Evolutionary conservation across 2,113 vertebrate species (phyloP).

Genomic region (Notarius lentiginosus): DNA sequence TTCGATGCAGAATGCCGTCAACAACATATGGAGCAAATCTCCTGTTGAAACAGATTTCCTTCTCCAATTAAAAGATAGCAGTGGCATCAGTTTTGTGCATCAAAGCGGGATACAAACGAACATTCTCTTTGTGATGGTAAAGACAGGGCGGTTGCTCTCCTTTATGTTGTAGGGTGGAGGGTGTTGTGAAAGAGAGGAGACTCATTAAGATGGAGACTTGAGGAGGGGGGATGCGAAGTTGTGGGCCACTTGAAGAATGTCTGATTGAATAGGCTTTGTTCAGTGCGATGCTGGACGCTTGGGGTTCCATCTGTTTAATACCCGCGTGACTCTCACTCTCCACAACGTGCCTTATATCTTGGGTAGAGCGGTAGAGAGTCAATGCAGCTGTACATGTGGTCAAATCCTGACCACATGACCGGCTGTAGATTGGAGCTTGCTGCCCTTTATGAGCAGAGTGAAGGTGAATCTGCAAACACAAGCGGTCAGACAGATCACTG

Average conservation of each 20-base stretch:
- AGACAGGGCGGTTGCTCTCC: slow-evolving; percentile 62
- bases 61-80: slow-evolving; percentile 1
- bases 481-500: slow-evolving; percentile 40
- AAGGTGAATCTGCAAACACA: slow-evolving; percentile 18
- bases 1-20: slow-evolving; percentile 56
- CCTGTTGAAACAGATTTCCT: slow-evolving; percentile 57
- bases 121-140: slow-evolving; percentile 72
- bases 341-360: background rate
- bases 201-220: slow-evolving; percentile 57
- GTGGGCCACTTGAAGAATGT: slow-evolving; percentile 56
- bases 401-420: background rate
- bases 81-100: slow-evolving; percentile 35
- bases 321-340: slow-evolving; percentile 3
- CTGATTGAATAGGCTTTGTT: slow-evolving; percentile 59
- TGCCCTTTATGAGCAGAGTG: slow-evolving; percentile 8
- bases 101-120: slow-evolving; percentile 45
- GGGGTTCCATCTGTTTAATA: slow-evolving; percentile 46
- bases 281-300: slow-evolving; percentile 33
- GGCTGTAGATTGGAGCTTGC: background rate
- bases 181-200: slow-evolving; percentile 55
- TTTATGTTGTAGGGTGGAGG: slow-evolving; percentile 47
- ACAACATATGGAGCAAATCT: slow-evolving; percentile 66
- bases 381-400: background rate
- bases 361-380: background rate
- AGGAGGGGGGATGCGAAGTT: slow-evolving; percentile 59